Evolutionary conservation across 2,797 vertebrate species (phyloP), one percentile per base, ranked within the genome.

Genomic region (Poecilia gillii): DNA sequence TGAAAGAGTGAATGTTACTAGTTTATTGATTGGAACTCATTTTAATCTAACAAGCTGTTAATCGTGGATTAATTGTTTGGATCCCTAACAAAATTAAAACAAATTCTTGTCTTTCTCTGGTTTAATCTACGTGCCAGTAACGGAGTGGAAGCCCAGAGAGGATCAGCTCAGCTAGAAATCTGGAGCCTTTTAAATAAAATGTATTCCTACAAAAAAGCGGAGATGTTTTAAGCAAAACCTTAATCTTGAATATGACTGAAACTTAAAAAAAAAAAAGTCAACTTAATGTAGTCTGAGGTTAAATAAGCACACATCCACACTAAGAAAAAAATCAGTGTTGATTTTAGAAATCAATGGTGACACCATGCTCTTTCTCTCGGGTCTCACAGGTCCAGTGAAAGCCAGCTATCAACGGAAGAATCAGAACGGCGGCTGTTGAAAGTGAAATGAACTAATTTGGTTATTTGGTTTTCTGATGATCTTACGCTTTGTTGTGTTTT

Each of bases 331-430:
- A 41, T 28, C 41, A 6, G 14, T 72, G 68, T 72, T 72, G 68
- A 72, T 72, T 14, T 72, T 46, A 72, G 43, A 72, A 72, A 72
- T 72, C 43, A 72, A 72, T 72, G n/a, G 68, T 28, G 43, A 72
- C 68, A 46, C 41, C 68, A 46, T 72, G 68, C 43, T 72, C 43
- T 41, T 43, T 12, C 8, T 70, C 66, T 70, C 23, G 4, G 20
- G 23, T 39, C 36, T 4, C 62, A 25, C 4, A 70, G 20, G 23
- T 45, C 20, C 14, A 31, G 41, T 45, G 43, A 72, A 46, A 72
- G 68, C 45, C 12, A 25, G 25, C 23, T 25, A n/a, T 45, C 36
- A 68, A 25, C 36, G 41, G 18, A 25, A 25, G 36, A 23, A 68
- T 68, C 36, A 25, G 8, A 68, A 41, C 1, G 6, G 16, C 8